Evolutionary conservation across 2,113 vertebrate genomes (phyloP), one percentile per base, ranked within the genome.

Genomic region (Triplophysa siluroides): DNA sequence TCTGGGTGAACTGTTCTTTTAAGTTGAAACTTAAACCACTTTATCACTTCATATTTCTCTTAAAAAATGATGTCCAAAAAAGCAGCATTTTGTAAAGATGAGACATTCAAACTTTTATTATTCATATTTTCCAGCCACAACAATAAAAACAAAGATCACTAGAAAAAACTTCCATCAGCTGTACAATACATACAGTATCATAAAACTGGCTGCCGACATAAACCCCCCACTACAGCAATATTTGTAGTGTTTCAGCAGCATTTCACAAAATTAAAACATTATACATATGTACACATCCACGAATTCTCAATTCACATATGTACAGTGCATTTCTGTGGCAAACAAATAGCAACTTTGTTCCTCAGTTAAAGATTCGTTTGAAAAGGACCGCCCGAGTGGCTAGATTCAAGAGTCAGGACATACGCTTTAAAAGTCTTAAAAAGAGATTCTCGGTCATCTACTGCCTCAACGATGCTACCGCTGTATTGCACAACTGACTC

Each of bases 131-230:
- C 93, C 93, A 94, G 95, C 92, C 96, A 99, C 95, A 94, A 98
- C 96, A 96, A 95, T 96, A 96, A 95, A 98, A 95, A 97, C 96
- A 96, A 97, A 96, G 94, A 93, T 96, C 95, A 96, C 96, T 95
- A 95, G 81, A 96, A 96, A 93, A 94, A 93, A 94, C 92, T 92
- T 95, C 91, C 92, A 95, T 95, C 93, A 93, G 93, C 94, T 97
- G 94, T 98, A 97, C 95, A 98, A 94, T 95, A 96, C 94, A 95
- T 94, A 96, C 94, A 95, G 95, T 95, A 96, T 95, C 94, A 95
- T 94, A 94, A 93, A 98, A 97, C 95, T 96, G 95, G 94, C 93
- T 90, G 94, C 92, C 89, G 77, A 68, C 54, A 77, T 78, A 73
- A 83, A 86, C 82, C 72, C 69, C 13, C 80, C 82, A 86, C 84